Conservation (phyloP, 2,113 vertebrate species). For the Corythornis madagascariensis region DNA sequence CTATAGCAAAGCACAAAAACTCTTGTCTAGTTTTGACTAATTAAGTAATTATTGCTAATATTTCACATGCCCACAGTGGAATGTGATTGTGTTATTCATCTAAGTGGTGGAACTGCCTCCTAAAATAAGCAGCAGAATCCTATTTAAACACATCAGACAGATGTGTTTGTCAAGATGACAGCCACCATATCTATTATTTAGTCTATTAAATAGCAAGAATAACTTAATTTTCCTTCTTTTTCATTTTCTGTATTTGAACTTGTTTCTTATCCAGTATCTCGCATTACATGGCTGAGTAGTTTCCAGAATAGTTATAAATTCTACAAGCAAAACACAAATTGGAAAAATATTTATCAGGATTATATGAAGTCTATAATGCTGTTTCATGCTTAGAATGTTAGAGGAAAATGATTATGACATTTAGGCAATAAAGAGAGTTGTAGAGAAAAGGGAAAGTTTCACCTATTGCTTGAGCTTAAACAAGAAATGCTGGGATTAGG, state of each 20-base stretch:
- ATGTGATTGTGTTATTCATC: not conserved
- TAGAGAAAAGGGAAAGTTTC: not conserved
- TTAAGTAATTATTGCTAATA: not conserved
- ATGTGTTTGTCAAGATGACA: not conserved
- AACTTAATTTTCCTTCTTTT: not conserved
- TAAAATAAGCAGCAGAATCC: not conserved
- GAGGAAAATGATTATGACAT: not conserved
- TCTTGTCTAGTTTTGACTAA: not conserved
- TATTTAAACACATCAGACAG: not conserved
- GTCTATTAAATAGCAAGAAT: not conserved
- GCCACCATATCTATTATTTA: not conserved
- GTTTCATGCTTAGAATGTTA: not conserved
- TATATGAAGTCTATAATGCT: not conserved
- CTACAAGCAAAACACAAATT: not conserved
- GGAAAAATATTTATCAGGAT: slow-evolving; percentile 5
- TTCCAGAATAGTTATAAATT: slow-evolving; percentile 11
- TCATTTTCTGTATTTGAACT: not conserved
- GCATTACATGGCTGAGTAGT: not conserved
- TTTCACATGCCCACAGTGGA: not conserved
- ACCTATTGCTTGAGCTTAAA: not conserved
- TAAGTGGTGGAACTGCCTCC: not conserved
- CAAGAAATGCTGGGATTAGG: not conserved
- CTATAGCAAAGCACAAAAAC: not conserved
- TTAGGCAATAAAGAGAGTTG: not conserved
- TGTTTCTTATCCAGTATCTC: not conserved